phyloP scores from a whole-genome alignment of 2,888 invertebrate species.

The Lepas anatifera region DNA sequence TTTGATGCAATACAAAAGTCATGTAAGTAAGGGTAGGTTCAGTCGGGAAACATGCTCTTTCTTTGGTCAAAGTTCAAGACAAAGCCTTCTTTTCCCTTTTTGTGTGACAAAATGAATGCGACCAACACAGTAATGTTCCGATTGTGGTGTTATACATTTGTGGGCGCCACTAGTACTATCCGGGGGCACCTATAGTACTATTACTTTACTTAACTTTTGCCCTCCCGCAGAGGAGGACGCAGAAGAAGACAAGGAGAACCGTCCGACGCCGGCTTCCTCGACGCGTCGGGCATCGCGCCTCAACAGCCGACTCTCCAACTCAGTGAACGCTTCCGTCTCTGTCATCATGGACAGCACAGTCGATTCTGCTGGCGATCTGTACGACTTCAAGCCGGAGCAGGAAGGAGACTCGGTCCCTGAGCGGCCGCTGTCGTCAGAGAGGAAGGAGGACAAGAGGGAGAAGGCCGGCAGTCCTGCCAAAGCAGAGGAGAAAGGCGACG shows the following conservation, averaged over 20 bases:
- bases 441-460: not conserved
- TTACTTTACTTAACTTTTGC: no score
- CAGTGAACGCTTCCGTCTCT: not conserved
- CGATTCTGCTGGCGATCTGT: not conserved
- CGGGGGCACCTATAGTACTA: no score
- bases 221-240: no score
- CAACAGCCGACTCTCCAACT: constrained; percentile 9
- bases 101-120: no score
- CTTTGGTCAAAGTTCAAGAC: no score
- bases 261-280: constrained; percentile 20
- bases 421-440: not conserved
- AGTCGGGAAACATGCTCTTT: no score
- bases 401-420: not conserved
- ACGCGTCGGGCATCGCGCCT: constrained; percentile 30
- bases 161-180: no score
- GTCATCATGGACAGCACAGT: not conserved
- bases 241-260: constrained; percentile 13
- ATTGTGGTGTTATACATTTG: no score
- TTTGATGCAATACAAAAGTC: no score
- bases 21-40: no score
- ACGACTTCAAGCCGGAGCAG: not conserved
- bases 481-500: not conserved
- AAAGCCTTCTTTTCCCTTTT: no score
- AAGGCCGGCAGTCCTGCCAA: not conserved
- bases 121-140: no score